Evolutionary conservation across 2,888 invertebrate genomes (phyloP).

Genomic region (Beris chalybata): DNA sequence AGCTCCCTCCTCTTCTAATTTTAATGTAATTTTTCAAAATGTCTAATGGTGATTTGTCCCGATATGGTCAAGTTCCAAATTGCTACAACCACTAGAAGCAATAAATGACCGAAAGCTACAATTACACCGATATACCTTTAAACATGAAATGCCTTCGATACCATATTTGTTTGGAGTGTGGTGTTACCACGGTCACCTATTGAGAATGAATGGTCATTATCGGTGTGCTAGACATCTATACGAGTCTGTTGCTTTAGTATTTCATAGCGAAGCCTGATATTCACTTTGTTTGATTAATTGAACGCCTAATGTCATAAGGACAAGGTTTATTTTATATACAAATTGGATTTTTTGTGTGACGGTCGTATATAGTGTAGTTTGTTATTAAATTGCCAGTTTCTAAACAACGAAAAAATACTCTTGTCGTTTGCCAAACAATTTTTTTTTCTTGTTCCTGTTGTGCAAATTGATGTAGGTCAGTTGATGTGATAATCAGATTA

Average conservation of each 20-base stretch:
- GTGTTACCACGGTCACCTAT: constrained; percentile 35
- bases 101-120: constrained; percentile 7
- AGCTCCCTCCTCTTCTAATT: not conserved
- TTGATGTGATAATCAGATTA: constrained; percentile 14
- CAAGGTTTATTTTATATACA: not conserved
- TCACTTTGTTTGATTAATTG: constrained; percentile 8
- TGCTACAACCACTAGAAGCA: not conserved
- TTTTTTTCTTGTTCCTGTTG: not conserved
- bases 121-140: constrained; percentile 7
- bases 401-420: too few species aligned
- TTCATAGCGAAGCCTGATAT: constrained; percentile 9
- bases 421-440: not conserved
- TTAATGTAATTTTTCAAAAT: not conserved
- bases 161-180: constrained; percentile 35
- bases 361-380: too few species aligned
- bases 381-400: too few species aligned
- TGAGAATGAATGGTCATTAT: constrained; percentile 33
- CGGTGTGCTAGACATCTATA: constrained; percentile 7
- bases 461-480: constrained; percentile 27
- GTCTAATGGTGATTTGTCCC: not conserved
- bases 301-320: not conserved
- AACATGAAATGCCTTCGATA: constrained; percentile 28
- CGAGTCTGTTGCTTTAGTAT: constrained; percentile 21
- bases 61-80: constrained; percentile 1
- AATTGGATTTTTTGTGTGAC: not conserved